Evolutionary conservation across 2,888 invertebrate species (phyloP).

Genomic region (Tortrix viridana): DNA sequence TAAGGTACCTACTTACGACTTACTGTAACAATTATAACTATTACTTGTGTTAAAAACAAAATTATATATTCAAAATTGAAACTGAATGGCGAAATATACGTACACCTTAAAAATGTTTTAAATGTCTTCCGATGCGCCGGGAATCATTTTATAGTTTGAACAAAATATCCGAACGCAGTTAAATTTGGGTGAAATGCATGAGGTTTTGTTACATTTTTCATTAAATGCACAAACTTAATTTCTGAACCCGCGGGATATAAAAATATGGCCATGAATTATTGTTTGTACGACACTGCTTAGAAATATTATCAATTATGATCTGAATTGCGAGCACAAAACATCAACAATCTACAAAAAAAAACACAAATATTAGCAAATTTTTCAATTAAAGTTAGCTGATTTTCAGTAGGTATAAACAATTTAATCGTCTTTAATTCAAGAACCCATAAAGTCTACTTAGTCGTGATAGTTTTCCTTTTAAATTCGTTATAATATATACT

Average conservation of each 20-base stretch:
- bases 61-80: neutral
- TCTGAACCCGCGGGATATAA: neutral
- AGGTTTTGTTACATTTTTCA: neutral
- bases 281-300: neutral
- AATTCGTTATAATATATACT: no score
- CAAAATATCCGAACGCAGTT: conserved; percentile 1
- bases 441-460: no score
- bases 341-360: no score
- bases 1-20: no score
- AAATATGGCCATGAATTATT: neutral
- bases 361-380: no score
- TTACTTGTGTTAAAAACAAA: neutral
- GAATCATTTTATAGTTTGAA: conserved; percentile 17
- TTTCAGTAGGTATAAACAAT: no score
- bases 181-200: conserved; percentile 10
- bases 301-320: neutral
- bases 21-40: no score
- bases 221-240: conserved; percentile 1
- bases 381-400: no score
- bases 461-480: no score
- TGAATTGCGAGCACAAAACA: no score
- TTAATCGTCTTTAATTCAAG: no score
- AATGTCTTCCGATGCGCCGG: conserved; percentile 9
- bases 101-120: neutral
- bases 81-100: neutral